These are phyloP conservation scores for Tychaedon coryphoeus DNA, from an alignment of 2,113 vertebrate genomes.

Conservation along the genomic window DNA sequence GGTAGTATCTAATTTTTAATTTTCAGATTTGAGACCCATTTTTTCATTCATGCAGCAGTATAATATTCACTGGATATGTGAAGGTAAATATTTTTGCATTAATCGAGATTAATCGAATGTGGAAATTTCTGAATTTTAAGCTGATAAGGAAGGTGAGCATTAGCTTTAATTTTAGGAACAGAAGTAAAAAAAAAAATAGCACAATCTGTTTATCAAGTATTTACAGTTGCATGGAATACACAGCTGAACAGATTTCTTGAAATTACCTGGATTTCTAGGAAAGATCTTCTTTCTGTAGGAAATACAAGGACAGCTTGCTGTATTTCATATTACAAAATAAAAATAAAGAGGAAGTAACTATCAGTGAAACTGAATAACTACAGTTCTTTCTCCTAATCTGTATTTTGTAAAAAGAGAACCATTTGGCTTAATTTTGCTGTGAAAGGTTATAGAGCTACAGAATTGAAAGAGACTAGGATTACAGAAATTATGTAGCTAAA, in stretches of 20 bases:
- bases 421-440: not conserved
- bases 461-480: not conserved
- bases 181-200: not conserved
- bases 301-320: not conserved
- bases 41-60: not conserved
- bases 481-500: not conserved
- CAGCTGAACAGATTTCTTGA: not conserved
- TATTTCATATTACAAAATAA: not conserved
- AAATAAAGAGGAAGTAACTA: not conserved
- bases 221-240: not conserved
- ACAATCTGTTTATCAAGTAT: not conserved
- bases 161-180: not conserved
- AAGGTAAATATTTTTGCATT: constrained; percentile 55
- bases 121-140: constrained; percentile 16
- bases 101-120: not conserved
- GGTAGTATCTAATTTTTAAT: constrained; percentile 66
- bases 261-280: not conserved
- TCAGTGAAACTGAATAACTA: not conserved
- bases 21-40: constrained; percentile 62
- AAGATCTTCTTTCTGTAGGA: not conserved
- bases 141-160: not conserved
- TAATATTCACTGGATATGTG: constrained; percentile 27
- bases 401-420: not conserved
- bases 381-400: not conserved
- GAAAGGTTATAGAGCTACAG: not conserved